A percentile compares a stretch with the other conserved stretches of the same genome.
Evolutionary conservation across 2,113 vertebrate species (phyloP).

Genomic region (Cygnus atratus): DNA sequence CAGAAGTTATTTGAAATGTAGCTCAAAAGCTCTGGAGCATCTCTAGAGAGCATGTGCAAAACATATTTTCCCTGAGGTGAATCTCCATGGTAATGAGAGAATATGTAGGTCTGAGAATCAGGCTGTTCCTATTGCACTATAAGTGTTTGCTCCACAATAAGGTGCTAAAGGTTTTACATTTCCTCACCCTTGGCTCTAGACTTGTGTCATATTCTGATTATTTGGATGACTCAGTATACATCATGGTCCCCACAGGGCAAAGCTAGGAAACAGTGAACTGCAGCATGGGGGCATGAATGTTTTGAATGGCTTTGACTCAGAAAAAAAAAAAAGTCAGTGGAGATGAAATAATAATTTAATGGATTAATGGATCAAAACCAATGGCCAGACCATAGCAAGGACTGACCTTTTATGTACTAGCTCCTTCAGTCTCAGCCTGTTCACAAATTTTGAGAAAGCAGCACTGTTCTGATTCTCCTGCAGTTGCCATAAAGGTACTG

Average conservation of each 20-base stretch:
- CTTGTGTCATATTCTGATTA: background rate
- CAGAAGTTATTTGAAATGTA: background rate
- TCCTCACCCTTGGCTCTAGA: rapidly evolving
- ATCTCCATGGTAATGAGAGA: background rate
- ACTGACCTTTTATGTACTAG: background rate
- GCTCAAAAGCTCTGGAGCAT: background rate
- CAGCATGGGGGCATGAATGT: background rate
- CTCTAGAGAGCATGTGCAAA: background rate
- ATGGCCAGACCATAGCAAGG: background rate
- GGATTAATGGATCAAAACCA: background rate
- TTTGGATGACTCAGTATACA: background rate
- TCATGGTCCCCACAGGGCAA: background rate
- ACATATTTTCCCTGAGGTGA: background rate
- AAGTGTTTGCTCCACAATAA: background rate
- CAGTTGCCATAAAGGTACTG: background rate
- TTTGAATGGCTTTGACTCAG: background rate
- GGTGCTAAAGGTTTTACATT: background rate
- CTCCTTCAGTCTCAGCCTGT: background rate
- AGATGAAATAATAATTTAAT: background rate
- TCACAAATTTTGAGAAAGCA: background rate
- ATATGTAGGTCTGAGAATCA: background rate
- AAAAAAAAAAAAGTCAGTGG: background rate
- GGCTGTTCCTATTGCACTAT: rapidly evolving
- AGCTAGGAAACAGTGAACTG: background rate
- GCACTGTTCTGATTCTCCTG: too few relatives aligned